Evolutionary conservation across 2,888 invertebrate genomes (phyloP).

Genomic region (Ecdyonurus torrentis): DNA sequence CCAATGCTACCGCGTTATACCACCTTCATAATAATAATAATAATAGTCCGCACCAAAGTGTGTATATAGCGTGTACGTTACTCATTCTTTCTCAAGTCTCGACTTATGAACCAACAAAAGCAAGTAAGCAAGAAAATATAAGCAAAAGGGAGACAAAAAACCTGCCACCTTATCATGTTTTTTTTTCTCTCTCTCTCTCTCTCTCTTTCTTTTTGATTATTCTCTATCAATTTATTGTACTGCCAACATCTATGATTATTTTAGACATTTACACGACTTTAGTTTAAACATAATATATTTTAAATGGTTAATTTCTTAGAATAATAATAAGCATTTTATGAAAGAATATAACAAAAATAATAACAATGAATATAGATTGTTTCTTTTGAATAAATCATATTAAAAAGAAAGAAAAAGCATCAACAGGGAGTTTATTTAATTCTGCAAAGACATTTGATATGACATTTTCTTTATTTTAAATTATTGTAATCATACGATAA

Average conservation of each 20-base stretch:
- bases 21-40: no score
- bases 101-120: background rate
- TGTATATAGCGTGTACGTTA: background rate
- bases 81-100: background rate
- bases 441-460: background rate
- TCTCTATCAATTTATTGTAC: background rate
- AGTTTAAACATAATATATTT: background rate
- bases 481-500: background rate
- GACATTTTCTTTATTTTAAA: background rate
- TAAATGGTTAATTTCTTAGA: background rate
- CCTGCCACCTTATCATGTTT: background rate
- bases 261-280: background rate
- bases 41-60: no score
- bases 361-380: background rate
- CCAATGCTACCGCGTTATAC: no score
- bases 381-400: no score
- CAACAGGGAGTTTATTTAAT: background rate
- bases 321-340: background rate
- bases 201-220: no score
- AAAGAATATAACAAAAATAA: background rate
- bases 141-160: no score
- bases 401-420: background rate
- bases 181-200: no score
- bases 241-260: background rate
- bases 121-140: no score